Conservation (phyloP, 2,888 invertebrate genomes). For the Meiosimyza decipiens region DNA sequence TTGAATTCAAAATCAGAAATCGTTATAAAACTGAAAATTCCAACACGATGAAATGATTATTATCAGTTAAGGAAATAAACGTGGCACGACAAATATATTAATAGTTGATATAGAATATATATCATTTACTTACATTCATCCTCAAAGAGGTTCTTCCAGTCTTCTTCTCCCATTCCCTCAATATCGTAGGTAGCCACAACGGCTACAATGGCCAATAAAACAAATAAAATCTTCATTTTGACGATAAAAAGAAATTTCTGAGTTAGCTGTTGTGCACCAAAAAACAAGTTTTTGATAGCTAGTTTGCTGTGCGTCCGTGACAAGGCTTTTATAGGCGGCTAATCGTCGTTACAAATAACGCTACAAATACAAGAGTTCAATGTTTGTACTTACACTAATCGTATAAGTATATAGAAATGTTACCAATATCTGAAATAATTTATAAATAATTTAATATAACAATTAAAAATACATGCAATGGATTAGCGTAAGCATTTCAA, state of each 20-base stretch:
- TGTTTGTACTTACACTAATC: too few relatives aligned
- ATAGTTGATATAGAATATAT: not conserved
- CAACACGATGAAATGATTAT: too few relatives aligned
- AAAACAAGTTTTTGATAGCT: slow-evolving; percentile 40
- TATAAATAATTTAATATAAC: too few relatives aligned
- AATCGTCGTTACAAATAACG: too few relatives aligned
- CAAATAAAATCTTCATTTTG: slow-evolving; percentile 47
- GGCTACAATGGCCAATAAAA: slow-evolving; percentile 52
- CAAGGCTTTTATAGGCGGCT: slow-evolving; percentile 52
- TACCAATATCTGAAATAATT: too few relatives aligned
- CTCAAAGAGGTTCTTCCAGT: slow-evolving; percentile 50
- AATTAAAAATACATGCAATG: too few relatives aligned
- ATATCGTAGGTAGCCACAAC: slow-evolving; percentile 51
- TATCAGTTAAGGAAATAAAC: too few relatives aligned
- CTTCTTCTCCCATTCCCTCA: slow-evolving; percentile 49
- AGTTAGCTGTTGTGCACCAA: slow-evolving; percentile 24
- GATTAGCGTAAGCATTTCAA: not conserved
- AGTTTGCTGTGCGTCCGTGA: not conserved
- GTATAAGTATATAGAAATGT: too few relatives aligned
- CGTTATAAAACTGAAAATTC: too few relatives aligned
- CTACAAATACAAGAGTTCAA: too few relatives aligned
- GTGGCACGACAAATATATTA: too few relatives aligned
- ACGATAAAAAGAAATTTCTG: slow-evolving; percentile 6
- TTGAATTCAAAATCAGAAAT: too few relatives aligned
- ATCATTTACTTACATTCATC: slow-evolving; percentile 51